Conservation (phyloP, 2,113 vertebrate species). For the Notarius lentiginosus region DNA sequence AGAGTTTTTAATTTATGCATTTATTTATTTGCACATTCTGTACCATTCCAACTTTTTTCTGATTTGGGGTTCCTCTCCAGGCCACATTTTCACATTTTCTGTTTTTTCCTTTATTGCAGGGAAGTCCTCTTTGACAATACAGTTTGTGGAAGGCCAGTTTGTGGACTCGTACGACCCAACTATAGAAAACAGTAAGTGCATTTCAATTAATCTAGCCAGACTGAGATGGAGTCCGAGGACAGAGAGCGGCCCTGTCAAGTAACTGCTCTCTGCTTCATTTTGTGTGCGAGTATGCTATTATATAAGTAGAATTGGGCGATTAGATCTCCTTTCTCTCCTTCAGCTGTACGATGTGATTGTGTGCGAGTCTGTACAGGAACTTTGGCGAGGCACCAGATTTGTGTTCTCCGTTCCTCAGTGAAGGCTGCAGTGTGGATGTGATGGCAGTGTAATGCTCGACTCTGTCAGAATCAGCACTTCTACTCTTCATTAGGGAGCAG, state of each 20-base stretch:
- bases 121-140: constrained; percentile 98
- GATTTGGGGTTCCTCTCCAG: neutral
- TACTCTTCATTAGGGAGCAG: constrained; percentile 17
- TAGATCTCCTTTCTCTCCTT: neutral
- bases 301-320: neutral
- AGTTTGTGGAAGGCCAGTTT: constrained; percentile 99
- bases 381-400: constrained; percentile 12
- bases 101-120: constrained; percentile 72
- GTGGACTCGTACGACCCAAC: constrained; percentile 99
- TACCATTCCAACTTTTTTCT: too few species aligned
- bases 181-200: constrained; percentile 98
- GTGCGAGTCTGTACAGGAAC: neutral
- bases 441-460: neutral
- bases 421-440: constrained; percentile 2
- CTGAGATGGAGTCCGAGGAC: neutral
- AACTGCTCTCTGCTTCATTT: neutral
- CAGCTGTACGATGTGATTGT: constrained; percentile 15
- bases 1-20: too few species aligned
- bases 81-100: neutral
- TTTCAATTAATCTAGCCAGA: neutral
- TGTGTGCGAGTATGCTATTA: neutral
- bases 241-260: neutral
- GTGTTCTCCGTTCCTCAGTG: neutral
- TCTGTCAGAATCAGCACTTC: constrained; percentile 40
- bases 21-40: too few species aligned